Base-by-base conservation (phyloP, 2,888 invertebrate genomes). In the Selenia dentaria region DNA sequence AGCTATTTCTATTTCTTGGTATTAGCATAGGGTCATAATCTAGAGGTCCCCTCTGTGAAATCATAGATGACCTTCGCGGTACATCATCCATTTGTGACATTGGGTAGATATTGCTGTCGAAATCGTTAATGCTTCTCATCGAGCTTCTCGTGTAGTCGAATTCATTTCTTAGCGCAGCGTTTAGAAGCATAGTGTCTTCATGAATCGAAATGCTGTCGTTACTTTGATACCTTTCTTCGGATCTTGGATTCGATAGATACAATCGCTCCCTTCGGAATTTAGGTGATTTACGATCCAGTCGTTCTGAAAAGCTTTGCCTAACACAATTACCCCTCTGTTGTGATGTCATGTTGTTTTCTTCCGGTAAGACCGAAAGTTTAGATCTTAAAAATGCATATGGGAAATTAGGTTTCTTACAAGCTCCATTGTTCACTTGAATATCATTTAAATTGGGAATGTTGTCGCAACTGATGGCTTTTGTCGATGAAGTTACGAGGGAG, bases 321-420 rank as follows among this genome's bases (percentile, higher is more conserved):
- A 81, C 88, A 66, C 76, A 84, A 73, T 72, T 89, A 46, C 72
- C 74, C 66, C 87, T 85, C 66, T 91, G 89, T 62, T 91, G 89
- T 20, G 82, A 90, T 28, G 92, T 70, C 46, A 92, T 90, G 53
- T 91, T 92, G 56, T 93, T 93, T 79, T 95, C 95, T 81, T 95
- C 95, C 1, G 95, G 95, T 52, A 96, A 81, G 29, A 95, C 95
- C 6, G 95, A 95, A 31, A 96, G 80, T 57, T 94, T 94, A 0
- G 95, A 96, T 47, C 96, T 92, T 14, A 95, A 82, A 70, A 95
- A 96, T 2, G 95, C 95, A 67, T 95, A 95, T 0, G 95, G 95
- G 61, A 95, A 95, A 62, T 93, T 94, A 1, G 93, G 93, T 53
- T 94, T 93, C 60, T 93, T 92, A 55, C 84, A 81, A 34, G 89